phyloP scores from a whole-genome alignment of 2,797 vertebrate species.

The Cuculus canorus region DNA sequence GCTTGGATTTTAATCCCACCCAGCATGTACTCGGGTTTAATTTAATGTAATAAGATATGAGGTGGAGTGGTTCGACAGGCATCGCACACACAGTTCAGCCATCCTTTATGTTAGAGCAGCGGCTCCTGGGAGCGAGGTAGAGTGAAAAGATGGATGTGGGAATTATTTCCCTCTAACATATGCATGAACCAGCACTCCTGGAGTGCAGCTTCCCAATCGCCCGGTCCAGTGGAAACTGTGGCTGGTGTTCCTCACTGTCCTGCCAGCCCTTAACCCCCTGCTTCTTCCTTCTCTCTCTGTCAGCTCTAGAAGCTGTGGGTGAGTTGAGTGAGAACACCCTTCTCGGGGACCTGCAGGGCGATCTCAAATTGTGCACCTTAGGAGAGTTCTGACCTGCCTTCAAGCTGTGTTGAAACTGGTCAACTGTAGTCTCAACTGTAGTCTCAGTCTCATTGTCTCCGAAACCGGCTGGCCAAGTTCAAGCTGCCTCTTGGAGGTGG shows the following conservation, averaged over 20 bases:
- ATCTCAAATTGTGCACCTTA: fast-evolving
- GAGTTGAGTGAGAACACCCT: background rate
- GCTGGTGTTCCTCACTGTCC: background rate
- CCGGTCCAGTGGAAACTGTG: fast-evolving
- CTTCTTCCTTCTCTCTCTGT: background rate
- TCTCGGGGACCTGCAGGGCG: fast-evolving
- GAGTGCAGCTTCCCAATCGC: background rate
- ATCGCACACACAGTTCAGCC: background rate
- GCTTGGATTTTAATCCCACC: background rate
- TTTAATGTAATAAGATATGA: background rate
- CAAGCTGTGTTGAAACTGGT: fast-evolving
- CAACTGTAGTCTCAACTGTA: background rate
- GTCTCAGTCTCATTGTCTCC: background rate
- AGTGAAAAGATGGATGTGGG: background rate
- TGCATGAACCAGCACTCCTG: background rate
- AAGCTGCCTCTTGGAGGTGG: background rate
- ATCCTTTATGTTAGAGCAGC: background rate
- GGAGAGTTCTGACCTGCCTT: background rate
- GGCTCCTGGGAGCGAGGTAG: background rate
- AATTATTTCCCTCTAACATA: background rate
- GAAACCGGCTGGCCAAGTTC: background rate
- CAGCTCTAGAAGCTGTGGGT: background rate
- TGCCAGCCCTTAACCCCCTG: background rate
- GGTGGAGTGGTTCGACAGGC: background rate
- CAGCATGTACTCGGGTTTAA: background rate